Base-by-base conservation (phyloP, 2,888 invertebrate species). In the Cistogaster globosa region DNA sequence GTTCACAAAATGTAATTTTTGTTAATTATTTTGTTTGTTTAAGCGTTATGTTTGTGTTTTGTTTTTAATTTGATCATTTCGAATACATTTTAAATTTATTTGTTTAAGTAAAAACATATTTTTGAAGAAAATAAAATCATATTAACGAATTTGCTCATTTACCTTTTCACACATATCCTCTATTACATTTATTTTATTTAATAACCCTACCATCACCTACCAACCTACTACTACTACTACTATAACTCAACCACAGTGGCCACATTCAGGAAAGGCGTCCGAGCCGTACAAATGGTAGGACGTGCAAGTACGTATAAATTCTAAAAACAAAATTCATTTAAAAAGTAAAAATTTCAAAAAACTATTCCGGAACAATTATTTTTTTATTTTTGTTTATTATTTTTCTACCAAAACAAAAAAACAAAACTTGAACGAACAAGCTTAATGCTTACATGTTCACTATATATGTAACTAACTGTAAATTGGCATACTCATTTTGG, bases 221-320 rank as follows among this genome's bases (percentile, higher is more conserved):
- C 85, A 75, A 85, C 74, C 85, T 67, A 74, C 68, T 58, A 71
- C 71, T 71, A 83, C 83, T 84, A 84, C 65, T 82, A 81, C 74
- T 85, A 78, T 77, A 81, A 84, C 55, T 71, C 85, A 85, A 85
- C 78, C 58, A 93, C 95, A 99, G 99, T 99, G 97, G 98, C 98
- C 93, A 97, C 98, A 94, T 99, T 99, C 97, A 97, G 98, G 96
- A 98, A 99, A 95, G 98, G 99, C 95, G 99, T 99, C 94, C 97
- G 98, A 94, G 98, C 98, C 94, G 97, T 98, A 94, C 98, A 98
- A 95, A 97, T 98, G 96, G 97, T 97, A 94, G 98, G 98, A 95
- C 96, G 98, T 95, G 97, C 98, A 97, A 98, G 98, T 98, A 98
- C 96, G 98, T 98, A 97, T 92, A 90, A 90, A 89, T 88, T 89